Evolutionary conservation across 2,113 vertebrate genomes (phyloP).

Genomic region (Corythornis madagascariensis): DNA sequence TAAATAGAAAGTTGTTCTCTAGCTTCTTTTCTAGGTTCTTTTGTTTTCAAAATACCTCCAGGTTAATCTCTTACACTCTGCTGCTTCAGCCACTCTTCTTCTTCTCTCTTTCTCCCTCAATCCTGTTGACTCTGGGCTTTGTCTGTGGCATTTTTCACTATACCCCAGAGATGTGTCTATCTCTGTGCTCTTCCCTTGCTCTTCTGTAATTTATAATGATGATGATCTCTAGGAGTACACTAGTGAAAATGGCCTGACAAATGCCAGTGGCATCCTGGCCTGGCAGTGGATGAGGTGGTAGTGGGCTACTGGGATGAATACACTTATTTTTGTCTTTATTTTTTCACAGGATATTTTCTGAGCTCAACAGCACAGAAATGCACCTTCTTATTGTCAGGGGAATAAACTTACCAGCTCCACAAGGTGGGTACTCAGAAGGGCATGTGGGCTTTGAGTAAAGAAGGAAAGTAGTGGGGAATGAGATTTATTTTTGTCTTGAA

Average conservation of each 20-base stretch:
- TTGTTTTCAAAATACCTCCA: background rate
- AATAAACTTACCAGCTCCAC: constrained; percentile 93
- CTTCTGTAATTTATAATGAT: background rate
- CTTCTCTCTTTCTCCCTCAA: background rate
- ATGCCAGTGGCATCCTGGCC: background rate
- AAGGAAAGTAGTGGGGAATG: background rate
- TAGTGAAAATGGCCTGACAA: background rate
- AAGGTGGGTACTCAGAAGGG: constrained; percentile 73
- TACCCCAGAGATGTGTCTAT: background rate
- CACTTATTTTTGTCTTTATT: background rate
- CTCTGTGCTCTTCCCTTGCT: background rate
- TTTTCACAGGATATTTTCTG: constrained; percentile 89
- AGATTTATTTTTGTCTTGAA: background rate
- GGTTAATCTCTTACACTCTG: background rate
- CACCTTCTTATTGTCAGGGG: constrained; percentile 89
- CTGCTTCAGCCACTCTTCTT: background rate
- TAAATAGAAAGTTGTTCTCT: background rate
- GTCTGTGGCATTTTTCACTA: background rate
- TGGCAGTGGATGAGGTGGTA: background rate
- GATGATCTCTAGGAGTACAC: background rate
- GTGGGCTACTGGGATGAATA: background rate
- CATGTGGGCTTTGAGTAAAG: background rate
- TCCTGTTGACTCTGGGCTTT: background rate
- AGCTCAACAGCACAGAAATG: constrained; percentile 97
- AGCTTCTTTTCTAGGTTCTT: background rate